Evolutionary conservation across 1,140 invertebrate species (phyloP).

Genomic region (Lamellibrachia luymesi): DNA sequence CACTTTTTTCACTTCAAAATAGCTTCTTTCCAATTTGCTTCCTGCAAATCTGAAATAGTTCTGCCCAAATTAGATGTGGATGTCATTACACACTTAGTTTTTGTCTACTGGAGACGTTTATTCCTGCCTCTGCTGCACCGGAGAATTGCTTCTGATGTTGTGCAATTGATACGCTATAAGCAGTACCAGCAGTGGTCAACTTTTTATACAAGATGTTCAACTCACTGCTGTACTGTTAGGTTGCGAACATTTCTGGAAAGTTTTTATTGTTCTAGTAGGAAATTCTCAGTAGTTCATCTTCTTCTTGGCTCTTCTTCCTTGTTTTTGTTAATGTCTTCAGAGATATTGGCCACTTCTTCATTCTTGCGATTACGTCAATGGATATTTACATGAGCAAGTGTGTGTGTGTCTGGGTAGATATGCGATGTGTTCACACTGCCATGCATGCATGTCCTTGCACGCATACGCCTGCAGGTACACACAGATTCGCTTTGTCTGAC

Average conservation of each 20-base stretch:
- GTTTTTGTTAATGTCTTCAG: not conserved
- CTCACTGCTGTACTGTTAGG: not conserved
- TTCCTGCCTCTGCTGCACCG: not conserved
- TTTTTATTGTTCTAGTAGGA: not conserved
- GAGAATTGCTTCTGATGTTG: not conserved
- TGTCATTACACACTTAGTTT: not conserved
- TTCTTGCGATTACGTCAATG: not conserved
- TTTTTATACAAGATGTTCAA: not conserved
- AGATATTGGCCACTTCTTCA: not conserved
- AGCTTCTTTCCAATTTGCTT: not conserved
- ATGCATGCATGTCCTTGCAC: not conserved
- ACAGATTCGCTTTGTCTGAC: not conserved
- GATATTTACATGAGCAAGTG: not conserved
- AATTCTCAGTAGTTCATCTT: not conserved
- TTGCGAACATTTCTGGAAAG: not conserved
- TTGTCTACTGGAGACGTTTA: not conserved
- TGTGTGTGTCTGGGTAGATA: not conserved
- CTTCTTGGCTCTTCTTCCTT: not conserved
- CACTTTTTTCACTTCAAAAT: not conserved
- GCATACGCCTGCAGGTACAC: not conserved
- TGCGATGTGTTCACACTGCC: not conserved
- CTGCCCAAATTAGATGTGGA: not conserved
- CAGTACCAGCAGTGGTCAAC: not conserved
- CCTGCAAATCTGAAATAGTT: constrained; percentile 5
- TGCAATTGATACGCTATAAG: not conserved